Percentiles rank a stretch among this genome's conserved stretches.
Conservation (phyloP, 2,888 invertebrate genomes). For the Watsonalla binaria region DNA sequence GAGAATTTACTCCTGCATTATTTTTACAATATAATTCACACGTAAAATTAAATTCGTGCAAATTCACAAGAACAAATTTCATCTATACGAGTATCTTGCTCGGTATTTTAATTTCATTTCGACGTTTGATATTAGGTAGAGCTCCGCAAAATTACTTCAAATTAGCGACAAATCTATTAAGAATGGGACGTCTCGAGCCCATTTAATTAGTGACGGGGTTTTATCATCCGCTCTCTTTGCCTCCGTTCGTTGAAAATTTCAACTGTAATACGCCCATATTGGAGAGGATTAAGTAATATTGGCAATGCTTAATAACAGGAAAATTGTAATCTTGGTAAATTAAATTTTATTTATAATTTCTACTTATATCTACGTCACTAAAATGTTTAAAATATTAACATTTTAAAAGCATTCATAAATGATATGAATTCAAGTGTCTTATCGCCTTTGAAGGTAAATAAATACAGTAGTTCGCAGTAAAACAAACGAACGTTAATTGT, state of each 20-base stretch:
- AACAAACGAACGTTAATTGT: conserved; percentile 70
- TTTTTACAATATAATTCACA: conserved; percentile 6
- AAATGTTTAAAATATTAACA: conserved; percentile 27
- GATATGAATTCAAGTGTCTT: conserved; percentile 47
- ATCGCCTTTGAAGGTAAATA: conserved; percentile 66
- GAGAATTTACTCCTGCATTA: conserved; percentile 40
- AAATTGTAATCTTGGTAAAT: conserved; percentile 24
- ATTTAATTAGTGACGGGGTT: conserved; percentile 76
- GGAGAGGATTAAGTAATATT: conserved; percentile 67
- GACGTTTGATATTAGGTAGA: conserved; percentile 50
- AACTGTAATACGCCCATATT: conserved; percentile 61
- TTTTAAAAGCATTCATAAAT: conserved; percentile 43
- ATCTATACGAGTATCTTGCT: not conserved
- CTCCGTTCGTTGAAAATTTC: conserved; percentile 61
- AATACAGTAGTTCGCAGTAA: conserved; percentile 49
- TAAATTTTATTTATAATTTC: not conserved
- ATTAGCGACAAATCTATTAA: conserved; percentile 76
- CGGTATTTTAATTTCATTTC: conserved; percentile 45
- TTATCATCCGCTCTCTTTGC: conserved; percentile 69
- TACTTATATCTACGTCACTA: conserved; percentile 13
- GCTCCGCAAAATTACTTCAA: conserved; percentile 58
- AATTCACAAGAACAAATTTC: not conserved
- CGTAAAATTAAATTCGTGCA: not conserved
- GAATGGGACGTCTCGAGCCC: conserved; percentile 63
- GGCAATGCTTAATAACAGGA: conserved; percentile 41